These are phyloP conservation scores for Ferdinandea cuprea DNA, from an alignment of 2,888 invertebrate genomes.

Conservation along the genomic window DNA sequence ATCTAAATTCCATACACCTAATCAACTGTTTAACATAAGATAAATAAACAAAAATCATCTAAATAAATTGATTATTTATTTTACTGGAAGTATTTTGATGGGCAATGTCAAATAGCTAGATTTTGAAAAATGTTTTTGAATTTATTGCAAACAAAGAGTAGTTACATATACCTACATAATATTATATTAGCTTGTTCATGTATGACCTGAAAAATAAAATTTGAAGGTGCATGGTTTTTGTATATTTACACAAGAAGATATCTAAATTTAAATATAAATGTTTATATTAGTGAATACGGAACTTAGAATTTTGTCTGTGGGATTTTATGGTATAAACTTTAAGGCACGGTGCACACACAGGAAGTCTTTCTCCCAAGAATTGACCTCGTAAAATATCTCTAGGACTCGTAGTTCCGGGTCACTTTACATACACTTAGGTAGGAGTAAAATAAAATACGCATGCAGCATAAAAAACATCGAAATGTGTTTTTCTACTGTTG, in stretches of 20 bases:
- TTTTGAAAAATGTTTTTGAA: conserved; percentile 16
- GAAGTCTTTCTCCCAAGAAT: too few relatives aligned
- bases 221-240: conserved; percentile 44
- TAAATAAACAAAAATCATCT: conserved; percentile 31
- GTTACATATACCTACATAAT: too few relatives aligned
- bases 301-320: not conserved
- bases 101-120: conserved; percentile 54
- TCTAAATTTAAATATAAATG: conserved; percentile 60
- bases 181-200: too few relatives aligned
- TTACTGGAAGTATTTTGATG: conserved; percentile 59
- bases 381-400: too few relatives aligned
- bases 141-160: conserved; percentile 8
- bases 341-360: not conserved
- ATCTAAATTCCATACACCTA: too few relatives aligned
- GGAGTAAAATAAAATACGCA: too few relatives aligned
- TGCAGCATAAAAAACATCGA: too few relatives aligned
- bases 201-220: not conserved
- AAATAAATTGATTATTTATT: conserved; percentile 42
- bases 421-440: too few relatives aligned
- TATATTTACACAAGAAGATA: conserved; percentile 48
- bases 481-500: too few relatives aligned
- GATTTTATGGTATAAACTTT: not conserved
- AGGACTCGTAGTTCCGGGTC: too few relatives aligned
- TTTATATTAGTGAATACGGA: conserved; percentile 34
- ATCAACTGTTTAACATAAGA: not conserved